These are phyloP conservation scores for Gortyna flavago DNA, from an alignment of 2,888 invertebrate genomes.

Conservation along the genomic window DNA sequence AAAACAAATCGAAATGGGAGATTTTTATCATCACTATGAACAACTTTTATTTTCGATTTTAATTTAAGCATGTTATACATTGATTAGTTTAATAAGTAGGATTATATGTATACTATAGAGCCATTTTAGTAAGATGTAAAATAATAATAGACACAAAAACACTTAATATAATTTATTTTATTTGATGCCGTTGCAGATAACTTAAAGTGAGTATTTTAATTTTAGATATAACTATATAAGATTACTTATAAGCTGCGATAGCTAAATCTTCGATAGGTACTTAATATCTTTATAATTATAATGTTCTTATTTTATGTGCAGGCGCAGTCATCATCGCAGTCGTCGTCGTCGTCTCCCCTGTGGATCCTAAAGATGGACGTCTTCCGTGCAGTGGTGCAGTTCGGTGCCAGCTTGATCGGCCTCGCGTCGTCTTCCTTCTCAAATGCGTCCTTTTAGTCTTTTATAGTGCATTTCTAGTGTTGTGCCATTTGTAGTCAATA, in stretches of 20 bases:
- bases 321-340: slow-evolving; percentile 21
- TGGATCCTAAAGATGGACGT: slow-evolving; percentile 83
- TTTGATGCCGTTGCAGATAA: slow-evolving; percentile 10
- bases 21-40: too few species aligned
- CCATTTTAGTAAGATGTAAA: slow-evolving; percentile 1
- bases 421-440: slow-evolving; percentile 77
- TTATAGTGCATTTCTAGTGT: slow-evolving; percentile 41
- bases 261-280: not conserved
- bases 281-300: not conserved
- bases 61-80: slow-evolving; percentile 11
- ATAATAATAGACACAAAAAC: slow-evolving; percentile 14
- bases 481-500: slow-evolving; percentile 64
- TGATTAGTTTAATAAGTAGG: slow-evolving; percentile 6
- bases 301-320: slow-evolving; percentile 14
- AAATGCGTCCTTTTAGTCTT: slow-evolving; percentile 56
- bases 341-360: slow-evolving; percentile 74
- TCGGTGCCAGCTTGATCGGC: slow-evolving; percentile 79
- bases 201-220: slow-evolving; percentile 31
- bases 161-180: slow-evolving; percentile 10
- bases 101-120: not conserved
- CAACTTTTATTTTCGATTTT: too few species aligned
- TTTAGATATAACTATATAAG: not conserved
- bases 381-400: slow-evolving; percentile 80
- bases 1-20: too few species aligned
- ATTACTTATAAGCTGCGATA: not conserved